Conservation (phyloP, 2,888 invertebrate genomes). For the Chrysolina americana region DNA sequence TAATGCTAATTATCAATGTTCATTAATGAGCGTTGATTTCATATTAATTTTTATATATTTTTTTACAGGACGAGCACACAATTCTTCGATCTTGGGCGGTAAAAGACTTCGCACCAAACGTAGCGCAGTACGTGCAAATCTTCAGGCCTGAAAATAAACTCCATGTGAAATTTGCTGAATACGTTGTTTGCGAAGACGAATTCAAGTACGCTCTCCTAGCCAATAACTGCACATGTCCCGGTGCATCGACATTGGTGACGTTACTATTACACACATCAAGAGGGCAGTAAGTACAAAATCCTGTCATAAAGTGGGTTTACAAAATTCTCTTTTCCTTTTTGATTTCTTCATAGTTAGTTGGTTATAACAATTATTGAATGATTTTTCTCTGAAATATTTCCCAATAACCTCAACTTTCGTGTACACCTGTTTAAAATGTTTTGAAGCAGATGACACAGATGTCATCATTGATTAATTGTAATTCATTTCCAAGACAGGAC, state of each 20-base stretch:
- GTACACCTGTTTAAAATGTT: no score
- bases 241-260: conserved; percentile 96
- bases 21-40: not conserved
- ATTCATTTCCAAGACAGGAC: no score
- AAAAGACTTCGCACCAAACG: conserved; percentile 96
- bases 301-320: no score
- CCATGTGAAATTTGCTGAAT: conserved; percentile 98
- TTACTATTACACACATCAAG: conserved; percentile 95
- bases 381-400: no score
- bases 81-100: conserved; percentile 94
- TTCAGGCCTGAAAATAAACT: conserved; percentile 98
- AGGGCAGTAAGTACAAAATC: conserved; percentile 88
- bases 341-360: no score
- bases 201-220: conserved; percentile 98
- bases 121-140: conserved; percentile 98
- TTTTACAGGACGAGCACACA: conserved; percentile 79
- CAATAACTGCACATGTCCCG: conserved; percentile 98
- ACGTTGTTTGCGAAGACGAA: conserved; percentile 98
- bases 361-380: no score
- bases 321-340: no score
- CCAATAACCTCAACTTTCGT: no score
- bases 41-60: not conserved
- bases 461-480: no score
- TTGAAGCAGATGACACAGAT: no score
- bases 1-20: no score